Percentiles rank a stretch among this genome's conserved stretches.
phyloP scores from a whole-genome alignment of 2,888 invertebrate species.

The Pomacea canaliculata region DNA sequence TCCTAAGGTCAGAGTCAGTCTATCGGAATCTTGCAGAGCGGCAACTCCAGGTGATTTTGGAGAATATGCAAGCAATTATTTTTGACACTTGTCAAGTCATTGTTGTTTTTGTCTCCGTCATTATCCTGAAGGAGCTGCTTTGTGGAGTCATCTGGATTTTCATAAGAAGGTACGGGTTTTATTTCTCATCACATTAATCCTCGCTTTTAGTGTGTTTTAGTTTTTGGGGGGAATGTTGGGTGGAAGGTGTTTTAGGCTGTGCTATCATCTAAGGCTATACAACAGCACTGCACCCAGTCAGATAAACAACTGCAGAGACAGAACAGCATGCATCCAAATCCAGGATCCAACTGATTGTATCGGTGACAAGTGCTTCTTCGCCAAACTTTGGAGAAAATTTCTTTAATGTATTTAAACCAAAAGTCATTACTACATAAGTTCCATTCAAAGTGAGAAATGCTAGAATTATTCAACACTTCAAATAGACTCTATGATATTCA shows the following conservation, averaged over 20 bases:
- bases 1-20: constrained; percentile 35
- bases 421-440: too few species aligned
- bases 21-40: constrained; percentile 46
- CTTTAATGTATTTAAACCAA: too few species aligned
- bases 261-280: too few species aligned
- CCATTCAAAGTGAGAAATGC: too few species aligned
- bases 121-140: constrained; percentile 63
- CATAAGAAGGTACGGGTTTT: constrained; percentile 57
- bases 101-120: constrained; percentile 58
- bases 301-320: too few species aligned
- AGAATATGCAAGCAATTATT: constrained; percentile 56
- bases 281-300: too few species aligned
- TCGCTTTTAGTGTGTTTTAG: neutral
- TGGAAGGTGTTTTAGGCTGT: neutral
- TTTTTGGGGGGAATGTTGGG: neutral
- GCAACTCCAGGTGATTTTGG: constrained; percentile 53
- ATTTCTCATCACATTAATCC: neutral
- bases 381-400: too few species aligned
- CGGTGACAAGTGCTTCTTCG: too few species aligned
- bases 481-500: too few species aligned
- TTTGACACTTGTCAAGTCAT: constrained; percentile 61
- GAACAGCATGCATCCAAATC: too few species aligned
- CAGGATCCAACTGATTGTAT: too few species aligned
- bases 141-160: constrained; percentile 66
- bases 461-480: too few species aligned